Conservation (phyloP, 2,888 invertebrate genomes). For the Dasypogon diadema region DNA sequence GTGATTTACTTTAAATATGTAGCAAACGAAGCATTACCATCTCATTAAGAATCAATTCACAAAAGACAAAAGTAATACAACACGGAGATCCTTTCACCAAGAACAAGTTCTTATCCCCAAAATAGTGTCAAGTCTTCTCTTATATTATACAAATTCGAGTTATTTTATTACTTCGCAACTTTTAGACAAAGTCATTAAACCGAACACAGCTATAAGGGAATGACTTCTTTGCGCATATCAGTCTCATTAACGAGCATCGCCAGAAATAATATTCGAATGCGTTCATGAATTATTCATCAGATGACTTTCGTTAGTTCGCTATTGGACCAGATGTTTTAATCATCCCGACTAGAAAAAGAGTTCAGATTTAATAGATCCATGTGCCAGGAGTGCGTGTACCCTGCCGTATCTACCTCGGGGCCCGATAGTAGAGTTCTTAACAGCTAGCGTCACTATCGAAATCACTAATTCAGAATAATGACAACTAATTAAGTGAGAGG, state of each 20-base stretch:
- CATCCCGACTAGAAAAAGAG: neutral
- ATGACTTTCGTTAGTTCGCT: neutral
- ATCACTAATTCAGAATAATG: neutral
- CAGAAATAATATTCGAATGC: constrained; percentile 20
- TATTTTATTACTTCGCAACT: neutral
- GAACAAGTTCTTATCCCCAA: neutral
- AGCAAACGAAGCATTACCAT: neutral
- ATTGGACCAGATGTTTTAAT: constrained; percentile 34
- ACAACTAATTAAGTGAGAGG: neutral
- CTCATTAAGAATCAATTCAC: constrained; percentile 34
- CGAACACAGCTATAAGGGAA: neutral
- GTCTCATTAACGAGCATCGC: constrained; percentile 14
- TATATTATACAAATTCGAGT: neutral
- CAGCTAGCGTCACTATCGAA: neutral
- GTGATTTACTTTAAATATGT: constrained; percentile 16
- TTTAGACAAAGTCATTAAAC: constrained; percentile 1
- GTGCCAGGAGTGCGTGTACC: constrained; percentile 3
- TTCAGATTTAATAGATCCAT: neutral
- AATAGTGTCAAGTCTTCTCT: neutral
- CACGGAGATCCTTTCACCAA: constrained; percentile 22
- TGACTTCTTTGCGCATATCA: neutral
- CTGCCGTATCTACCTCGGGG: neutral
- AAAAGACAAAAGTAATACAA: constrained; percentile 21
- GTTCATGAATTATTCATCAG: constrained; percentile 28
- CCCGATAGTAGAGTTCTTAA: neutral